Evolutionary conservation across 2,113 vertebrate species (phyloP).

Genomic region (Boulengeromyrus knoepffleri): DNA sequence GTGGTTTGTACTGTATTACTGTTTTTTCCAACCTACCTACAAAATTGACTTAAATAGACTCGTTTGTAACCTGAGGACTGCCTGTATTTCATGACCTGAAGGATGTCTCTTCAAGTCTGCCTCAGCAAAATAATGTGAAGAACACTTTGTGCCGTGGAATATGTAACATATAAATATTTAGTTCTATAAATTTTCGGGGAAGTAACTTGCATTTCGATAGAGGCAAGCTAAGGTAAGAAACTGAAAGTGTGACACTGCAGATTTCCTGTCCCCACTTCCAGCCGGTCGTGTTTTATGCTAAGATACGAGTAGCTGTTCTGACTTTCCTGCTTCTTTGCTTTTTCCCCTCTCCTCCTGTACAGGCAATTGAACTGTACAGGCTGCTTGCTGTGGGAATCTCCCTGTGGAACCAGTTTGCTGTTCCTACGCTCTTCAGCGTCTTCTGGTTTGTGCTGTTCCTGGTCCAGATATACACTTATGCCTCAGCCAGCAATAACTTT

Average conservation of each 20-base stretch:
- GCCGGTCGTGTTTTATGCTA: not conserved
- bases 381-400: conserved; percentile 63
- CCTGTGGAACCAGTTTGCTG: conserved; percentile 72
- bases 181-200: not conserved
- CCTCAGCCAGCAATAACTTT: conserved; percentile 39
- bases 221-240: not conserved
- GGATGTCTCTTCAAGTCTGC: not conserved
- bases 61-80: not conserved
- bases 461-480: conserved; percentile 58
- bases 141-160: not conserved
- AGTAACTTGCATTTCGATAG: not conserved
- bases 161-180: not conserved
- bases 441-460: conserved; percentile 75
- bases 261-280: not conserved
- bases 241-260: not conserved
- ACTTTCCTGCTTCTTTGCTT: not conserved
- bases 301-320: not conserved
- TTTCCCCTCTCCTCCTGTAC: not conserved
- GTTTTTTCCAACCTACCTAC: not conserved
- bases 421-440: conserved; percentile 70
- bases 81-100: not conserved
- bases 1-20: not conserved
- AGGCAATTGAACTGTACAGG: conserved; percentile 65
- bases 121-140: not conserved
- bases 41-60: not conserved